Percentiles rank a stretch among this genome's conserved stretches.
Conservation (phyloP, 2,888 invertebrate species). For the Colostygia pectinataria region DNA sequence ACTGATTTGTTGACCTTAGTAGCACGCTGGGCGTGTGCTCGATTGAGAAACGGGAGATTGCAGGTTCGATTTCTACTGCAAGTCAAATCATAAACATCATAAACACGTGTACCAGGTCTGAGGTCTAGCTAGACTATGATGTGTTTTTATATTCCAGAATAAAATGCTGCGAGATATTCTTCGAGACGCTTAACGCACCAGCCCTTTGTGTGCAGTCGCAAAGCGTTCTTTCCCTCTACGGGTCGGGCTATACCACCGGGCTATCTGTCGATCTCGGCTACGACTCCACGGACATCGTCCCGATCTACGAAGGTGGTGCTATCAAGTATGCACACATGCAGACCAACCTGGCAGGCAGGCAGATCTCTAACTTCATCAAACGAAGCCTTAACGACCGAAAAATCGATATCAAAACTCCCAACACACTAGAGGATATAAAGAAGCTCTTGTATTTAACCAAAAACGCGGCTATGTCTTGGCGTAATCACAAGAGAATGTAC, state of each 20-base stretch:
- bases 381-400: slow-evolving; percentile 41
- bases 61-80: too few relatives aligned
- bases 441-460: slow-evolving; percentile 48
- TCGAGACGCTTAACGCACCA: slow-evolving; percentile 65
- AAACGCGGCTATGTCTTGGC: slow-evolving; percentile 37
- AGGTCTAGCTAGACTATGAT: too few relatives aligned
- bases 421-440: slow-evolving; percentile 47
- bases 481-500: slow-evolving; percentile 39
- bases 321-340: slow-evolving; percentile 57
- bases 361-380: slow-evolving; percentile 48
- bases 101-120: too few relatives aligned
- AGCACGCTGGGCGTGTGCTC: too few relatives aligned
- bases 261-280: slow-evolving; percentile 66
- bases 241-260: slow-evolving; percentile 64
- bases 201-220: slow-evolving; percentile 62
- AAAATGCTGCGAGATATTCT: slow-evolving; percentile 67
- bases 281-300: slow-evolving; percentile 52
- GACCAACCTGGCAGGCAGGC: slow-evolving; percentile 51
- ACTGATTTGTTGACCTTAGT: too few relatives aligned
- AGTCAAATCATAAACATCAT: too few relatives aligned
- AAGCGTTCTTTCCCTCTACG: slow-evolving; percentile 58
- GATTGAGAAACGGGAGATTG: too few relatives aligned
- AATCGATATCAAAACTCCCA: slow-evolving; percentile 32
- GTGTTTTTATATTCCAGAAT: slow-evolving; percentile 45
- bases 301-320: slow-evolving; percentile 64